Conservation (phyloP, 2,888 invertebrate species). For the Acronicta aceris region DNA sequence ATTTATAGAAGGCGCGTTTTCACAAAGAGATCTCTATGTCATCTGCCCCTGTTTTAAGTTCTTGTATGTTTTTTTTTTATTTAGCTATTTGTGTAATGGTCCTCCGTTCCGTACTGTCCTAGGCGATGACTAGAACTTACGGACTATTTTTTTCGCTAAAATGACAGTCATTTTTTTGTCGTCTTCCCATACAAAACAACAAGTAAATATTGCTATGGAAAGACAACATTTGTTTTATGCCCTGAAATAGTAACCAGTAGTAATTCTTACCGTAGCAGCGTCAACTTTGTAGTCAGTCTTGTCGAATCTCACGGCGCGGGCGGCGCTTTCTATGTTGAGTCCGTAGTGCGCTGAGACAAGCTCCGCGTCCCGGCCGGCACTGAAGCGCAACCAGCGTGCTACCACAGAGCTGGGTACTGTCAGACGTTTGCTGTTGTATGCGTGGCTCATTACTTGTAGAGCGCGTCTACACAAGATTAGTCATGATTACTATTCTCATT, state of each 20-base stretch:
- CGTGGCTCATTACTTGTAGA: slow-evolving; percentile 87
- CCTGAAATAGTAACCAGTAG: neutral
- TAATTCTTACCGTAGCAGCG: slow-evolving; percentile 76
- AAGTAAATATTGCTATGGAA: too few species aligned
- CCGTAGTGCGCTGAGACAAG: slow-evolving; percentile 87
- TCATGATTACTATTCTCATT: neutral
- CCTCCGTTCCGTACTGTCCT: too few species aligned
- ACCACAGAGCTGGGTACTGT: slow-evolving; percentile 84
- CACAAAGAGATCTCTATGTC: too few species aligned
- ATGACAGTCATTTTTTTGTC: too few species aligned
- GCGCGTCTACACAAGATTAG: slow-evolving; percentile 82
- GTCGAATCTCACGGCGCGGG: slow-evolving; percentile 65
- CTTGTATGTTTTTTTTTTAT: too few species aligned
- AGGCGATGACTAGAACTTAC: too few species aligned
- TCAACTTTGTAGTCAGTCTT: slow-evolving; percentile 75
- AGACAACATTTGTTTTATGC: too few species aligned
- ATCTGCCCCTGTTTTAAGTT: too few species aligned
- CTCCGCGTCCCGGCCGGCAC: slow-evolving; percentile 72
- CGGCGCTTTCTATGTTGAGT: slow-evolving; percentile 67
- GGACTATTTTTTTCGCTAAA: too few species aligned
- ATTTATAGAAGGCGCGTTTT: too few species aligned
- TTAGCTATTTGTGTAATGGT: too few species aligned
- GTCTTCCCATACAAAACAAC: too few species aligned
- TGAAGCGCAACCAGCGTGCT: slow-evolving; percentile 83
- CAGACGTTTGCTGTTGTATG: slow-evolving; percentile 89